Evolutionary conservation across 2,888 invertebrate genomes (phyloP).

Genomic region (Eristalis pertinax): DNA sequence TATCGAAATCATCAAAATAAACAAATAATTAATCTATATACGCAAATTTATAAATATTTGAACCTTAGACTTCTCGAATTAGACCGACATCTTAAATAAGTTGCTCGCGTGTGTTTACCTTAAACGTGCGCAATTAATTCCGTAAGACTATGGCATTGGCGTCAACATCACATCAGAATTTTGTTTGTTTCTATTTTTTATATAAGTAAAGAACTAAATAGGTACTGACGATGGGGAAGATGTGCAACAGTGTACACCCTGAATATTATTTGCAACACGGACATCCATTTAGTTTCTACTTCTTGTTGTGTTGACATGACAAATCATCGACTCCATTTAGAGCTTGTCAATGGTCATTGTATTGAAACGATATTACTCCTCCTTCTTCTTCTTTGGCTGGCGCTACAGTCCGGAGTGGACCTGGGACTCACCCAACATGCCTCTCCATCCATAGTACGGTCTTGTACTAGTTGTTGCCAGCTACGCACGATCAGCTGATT

Average conservation of each 20-base stretch:
- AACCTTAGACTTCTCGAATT: background rate
- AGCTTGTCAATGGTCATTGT: conserved; percentile 19
- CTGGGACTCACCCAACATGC: no score
- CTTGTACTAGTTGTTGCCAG: no score
- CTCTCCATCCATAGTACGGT: no score
- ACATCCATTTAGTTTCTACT: background rate
- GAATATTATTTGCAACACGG: no score
- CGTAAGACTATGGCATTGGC: background rate
- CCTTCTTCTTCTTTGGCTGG: no score
- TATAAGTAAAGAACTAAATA: no score
- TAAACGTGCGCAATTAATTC: background rate
- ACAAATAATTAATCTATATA: background rate
- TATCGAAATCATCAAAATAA: background rate
- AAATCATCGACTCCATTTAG: background rate
- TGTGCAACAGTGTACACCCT: no score
- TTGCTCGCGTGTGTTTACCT: background rate
- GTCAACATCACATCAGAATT: no score
- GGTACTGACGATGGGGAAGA: no score
- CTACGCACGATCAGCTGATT: no score
- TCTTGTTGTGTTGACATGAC: background rate
- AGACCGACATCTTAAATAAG: background rate
- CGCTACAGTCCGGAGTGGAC: no score
- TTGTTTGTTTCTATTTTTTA: no score
- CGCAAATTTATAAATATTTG: background rate
- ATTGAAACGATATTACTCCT: conserved; percentile 22